These are phyloP conservation scores for Microctonus brassicae DNA, from an alignment of 2,888 invertebrate species.

Conservation along the genomic window DNA sequence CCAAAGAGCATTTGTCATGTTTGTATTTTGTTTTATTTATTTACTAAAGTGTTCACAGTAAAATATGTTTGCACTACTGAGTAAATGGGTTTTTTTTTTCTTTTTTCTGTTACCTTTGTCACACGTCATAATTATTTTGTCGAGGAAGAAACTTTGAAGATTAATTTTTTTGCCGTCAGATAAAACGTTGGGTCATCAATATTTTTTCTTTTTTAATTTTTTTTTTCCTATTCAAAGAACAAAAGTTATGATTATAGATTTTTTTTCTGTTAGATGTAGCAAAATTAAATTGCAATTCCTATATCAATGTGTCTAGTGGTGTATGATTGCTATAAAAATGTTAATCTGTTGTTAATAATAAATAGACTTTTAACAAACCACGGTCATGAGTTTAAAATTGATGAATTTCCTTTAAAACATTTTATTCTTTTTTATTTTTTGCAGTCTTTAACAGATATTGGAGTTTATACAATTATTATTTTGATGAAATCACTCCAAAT, in stretches of 20 bases:
- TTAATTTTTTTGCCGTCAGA: conserved; percentile 7
- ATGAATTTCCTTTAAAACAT: conserved; percentile 31
- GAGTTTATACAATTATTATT: not conserved
- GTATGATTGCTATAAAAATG: not conserved
- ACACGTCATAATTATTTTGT: conserved; percentile 3
- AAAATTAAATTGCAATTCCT: not conserved
- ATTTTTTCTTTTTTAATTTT: too few species aligned
- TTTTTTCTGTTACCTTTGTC: not conserved
- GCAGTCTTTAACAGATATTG: conserved; percentile 18
- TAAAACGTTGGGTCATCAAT: not conserved
- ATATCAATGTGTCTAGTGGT: not conserved
- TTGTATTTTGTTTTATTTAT: conserved; percentile 16
- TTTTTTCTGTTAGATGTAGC: not conserved
- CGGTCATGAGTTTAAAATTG: not conserved
- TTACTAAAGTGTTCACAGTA: conserved; percentile 24
- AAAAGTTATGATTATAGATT: not conserved
- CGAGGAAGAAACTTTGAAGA: conserved; percentile 25
- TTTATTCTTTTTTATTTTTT: not conserved
- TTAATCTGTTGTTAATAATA: not conserved
- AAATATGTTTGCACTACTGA: conserved; percentile 25
- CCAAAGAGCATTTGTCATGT: conserved; percentile 18
- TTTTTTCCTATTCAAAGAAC: not conserved
- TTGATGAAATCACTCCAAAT: not conserved
- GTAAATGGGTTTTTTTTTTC: conserved; percentile 11
- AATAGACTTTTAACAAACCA: not conserved